Percentiles rank a stretch among this genome's conserved stretches.
phyloP scores from a whole-genome alignment of 2,888 invertebrate genomes.

The Cenopis cana region DNA sequence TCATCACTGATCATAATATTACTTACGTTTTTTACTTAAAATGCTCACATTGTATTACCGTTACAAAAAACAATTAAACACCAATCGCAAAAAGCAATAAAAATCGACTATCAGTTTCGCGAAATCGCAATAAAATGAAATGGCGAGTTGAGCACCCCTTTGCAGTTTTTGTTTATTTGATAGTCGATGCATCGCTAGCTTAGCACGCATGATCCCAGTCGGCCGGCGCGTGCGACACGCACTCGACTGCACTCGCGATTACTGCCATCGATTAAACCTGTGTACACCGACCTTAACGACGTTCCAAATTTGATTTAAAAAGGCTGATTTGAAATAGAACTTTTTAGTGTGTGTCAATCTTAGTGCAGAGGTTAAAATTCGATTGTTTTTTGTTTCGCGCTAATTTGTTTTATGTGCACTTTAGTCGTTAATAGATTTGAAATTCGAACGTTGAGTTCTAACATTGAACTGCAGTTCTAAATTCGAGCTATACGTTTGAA shows the following conservation, averaged over 20 bases:
- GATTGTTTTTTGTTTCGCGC: not conserved
- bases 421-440: not conserved
- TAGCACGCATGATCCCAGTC: conserved; percentile 74
- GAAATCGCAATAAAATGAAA: conserved; percentile 64
- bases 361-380: not conserved
- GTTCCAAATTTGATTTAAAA: conserved; percentile 36
- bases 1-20: no score
- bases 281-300: conserved; percentile 57
- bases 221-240: conserved; percentile 76
- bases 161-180: conserved; percentile 82
- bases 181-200: conserved; percentile 77
- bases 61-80: conserved; percentile 30
- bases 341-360: not conserved
- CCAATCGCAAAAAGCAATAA: conserved; percentile 36
- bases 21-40: not conserved
- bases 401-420: not conserved
- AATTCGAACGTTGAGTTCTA: conserved; percentile 1
- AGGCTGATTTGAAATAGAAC: not conserved
- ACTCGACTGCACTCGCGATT: conserved; percentile 58
- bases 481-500: conserved; percentile 5
- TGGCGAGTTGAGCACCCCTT: conserved; percentile 65
- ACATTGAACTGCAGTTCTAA: not conserved
- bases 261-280: conserved; percentile 50
- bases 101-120: conserved; percentile 57
- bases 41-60: conserved; percentile 20